A percentile compares a stretch with the other conserved stretches of the same genome.
These are phyloP conservation scores for Geococcyx californianus DNA, from an alignment of 2,113 vertebrate genomes.

Conservation along the genomic window DNA sequence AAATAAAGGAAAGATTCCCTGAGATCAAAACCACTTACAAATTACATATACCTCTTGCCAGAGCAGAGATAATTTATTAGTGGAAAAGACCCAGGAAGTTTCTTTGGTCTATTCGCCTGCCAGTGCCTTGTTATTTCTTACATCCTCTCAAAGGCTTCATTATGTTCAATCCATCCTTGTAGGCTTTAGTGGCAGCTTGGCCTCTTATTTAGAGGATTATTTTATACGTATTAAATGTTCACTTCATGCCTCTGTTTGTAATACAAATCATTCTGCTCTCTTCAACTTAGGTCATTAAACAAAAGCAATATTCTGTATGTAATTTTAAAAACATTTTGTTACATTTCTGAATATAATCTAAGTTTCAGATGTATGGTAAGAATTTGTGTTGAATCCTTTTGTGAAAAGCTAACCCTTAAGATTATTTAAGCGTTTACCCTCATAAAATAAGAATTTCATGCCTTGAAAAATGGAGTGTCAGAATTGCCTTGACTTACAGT, in stretches of 20 bases:
- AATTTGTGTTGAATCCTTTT: neutral
- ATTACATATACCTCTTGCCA: neutral
- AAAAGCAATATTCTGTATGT: neutral
- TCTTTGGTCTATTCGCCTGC: neutral
- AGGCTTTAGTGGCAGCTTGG: neutral
- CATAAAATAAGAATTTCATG: neutral
- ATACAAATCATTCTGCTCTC: neutral
- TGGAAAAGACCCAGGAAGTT: slow-evolving; percentile 8
- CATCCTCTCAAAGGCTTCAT: neutral
- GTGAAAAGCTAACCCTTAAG: neutral
- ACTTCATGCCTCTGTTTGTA: neutral
- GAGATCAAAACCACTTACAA: slow-evolving; percentile 3
- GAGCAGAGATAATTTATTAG: neutral
- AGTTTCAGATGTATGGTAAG: neutral
- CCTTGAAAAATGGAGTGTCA: neutral
- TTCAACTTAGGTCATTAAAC: neutral
- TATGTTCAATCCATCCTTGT: neutral
- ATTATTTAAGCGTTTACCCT: neutral
- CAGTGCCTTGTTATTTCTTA: slow-evolving; percentile 8
- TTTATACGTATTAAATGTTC: slow-evolving; percentile 12
- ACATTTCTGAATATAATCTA: neutral
- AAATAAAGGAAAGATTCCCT: neutral
- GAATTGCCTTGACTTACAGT: neutral
- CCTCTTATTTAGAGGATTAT: neutral
- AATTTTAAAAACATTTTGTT: neutral